Evolutionary conservation across 2,888 invertebrate genomes (phyloP).

Genomic region (Drosophila pegasa): DNA sequence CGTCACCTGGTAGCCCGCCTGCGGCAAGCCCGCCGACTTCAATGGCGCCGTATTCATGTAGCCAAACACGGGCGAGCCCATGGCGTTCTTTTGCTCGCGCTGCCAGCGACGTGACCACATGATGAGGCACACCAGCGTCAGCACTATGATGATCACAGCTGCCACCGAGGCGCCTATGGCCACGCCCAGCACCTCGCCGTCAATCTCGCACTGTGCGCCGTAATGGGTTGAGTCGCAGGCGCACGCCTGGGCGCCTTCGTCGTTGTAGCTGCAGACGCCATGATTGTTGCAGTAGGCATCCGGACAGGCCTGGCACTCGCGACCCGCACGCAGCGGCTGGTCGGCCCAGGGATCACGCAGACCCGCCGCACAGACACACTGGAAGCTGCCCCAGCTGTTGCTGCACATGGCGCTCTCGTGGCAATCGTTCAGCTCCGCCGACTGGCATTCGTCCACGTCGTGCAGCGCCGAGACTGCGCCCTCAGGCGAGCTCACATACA

Average conservation of each 20-base stretch:
- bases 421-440: constrained; percentile 93
- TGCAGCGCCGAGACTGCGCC: constrained; percentile 90
- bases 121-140: constrained; percentile 93
- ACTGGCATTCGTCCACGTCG: constrained; percentile 95
- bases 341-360: constrained; percentile 91
- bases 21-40: constrained; percentile 87
- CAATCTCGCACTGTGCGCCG: constrained; percentile 94
- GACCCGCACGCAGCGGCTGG: constrained; percentile 89
- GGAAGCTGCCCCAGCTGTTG: constrained; percentile 92
- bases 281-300: constrained; percentile 92
- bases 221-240: constrained; percentile 93
- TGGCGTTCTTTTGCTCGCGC: constrained; percentile 92
- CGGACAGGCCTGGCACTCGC: constrained; percentile 92
- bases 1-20: constrained; percentile 91
- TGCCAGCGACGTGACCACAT: constrained; percentile 98
- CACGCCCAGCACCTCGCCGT: constrained; percentile 96
- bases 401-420: constrained; percentile 91
- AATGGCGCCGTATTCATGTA: constrained; percentile 92
- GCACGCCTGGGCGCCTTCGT: constrained; percentile 86
- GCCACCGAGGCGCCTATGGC: constrained; percentile 95
- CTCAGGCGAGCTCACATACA: constrained; percentile 93
- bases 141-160: constrained; percentile 94
- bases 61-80: constrained; percentile 93
- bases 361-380: constrained; percentile 90
- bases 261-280: constrained; percentile 92